These are phyloP conservation scores for Sternotherus odoratus DNA, from an alignment of 2,797 vertebrate species.

Conservation along the genomic window DNA sequence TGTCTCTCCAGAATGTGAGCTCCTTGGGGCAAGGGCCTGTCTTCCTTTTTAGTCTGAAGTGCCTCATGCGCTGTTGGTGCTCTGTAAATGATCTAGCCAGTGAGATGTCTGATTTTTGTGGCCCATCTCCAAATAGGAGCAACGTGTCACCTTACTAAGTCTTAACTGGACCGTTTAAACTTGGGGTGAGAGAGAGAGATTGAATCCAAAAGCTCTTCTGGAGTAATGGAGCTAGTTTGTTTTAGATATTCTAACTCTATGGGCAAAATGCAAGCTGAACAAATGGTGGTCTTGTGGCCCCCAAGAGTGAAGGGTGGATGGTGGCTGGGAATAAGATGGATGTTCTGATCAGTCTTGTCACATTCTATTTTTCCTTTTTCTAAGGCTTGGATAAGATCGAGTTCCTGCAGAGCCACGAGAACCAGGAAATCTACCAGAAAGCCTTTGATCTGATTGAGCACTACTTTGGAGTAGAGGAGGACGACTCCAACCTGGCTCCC, in stretches of 20 bases:
- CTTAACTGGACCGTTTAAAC: not conserved
- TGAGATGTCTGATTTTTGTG: not conserved
- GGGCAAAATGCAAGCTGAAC: not conserved
- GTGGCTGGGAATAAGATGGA: not conserved
- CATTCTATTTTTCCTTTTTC: not conserved
- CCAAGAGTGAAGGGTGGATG: accelerated
- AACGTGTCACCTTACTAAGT: constrained; percentile 31
- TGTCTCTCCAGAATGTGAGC: not conserved
- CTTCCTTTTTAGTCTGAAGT: constrained; percentile 49
- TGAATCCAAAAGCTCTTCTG: not conserved
- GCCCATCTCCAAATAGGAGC: constrained; percentile 22
- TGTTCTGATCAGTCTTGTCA: accelerated
- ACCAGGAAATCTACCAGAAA: constrained; percentile 99
- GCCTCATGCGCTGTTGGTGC: not conserved
- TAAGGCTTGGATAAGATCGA: constrained; percentile 97
- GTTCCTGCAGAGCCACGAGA: constrained; percentile 98
- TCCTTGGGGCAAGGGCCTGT: not conserved
- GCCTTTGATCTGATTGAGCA: constrained; percentile 98
- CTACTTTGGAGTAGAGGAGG: constrained; percentile 97
- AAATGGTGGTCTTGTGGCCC: too few species aligned
- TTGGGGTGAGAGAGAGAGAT: not conserved
- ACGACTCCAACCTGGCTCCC: constrained; percentile 90
- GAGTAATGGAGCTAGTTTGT: not conserved
- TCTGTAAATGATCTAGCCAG: not conserved
- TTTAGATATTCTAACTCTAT: not conserved